Percentiles rank a stretch among this genome's conserved stretches.
Conservation (phyloP, 2,797 vertebrate species). For the Ctenosaura bakeri region DNA sequence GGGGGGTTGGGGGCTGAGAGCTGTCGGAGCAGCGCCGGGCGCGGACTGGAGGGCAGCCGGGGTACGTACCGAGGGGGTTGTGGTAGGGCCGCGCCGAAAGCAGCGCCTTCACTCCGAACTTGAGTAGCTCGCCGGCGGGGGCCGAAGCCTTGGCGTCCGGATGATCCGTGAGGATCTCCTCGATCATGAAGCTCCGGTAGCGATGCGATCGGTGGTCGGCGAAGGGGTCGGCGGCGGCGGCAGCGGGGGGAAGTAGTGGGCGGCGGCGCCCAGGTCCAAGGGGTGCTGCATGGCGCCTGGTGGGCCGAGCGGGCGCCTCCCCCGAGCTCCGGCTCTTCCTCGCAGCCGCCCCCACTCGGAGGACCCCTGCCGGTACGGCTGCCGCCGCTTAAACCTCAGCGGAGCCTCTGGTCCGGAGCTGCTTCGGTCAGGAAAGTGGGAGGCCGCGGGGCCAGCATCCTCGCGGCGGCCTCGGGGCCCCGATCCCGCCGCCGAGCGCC, state of each 20-base stretch:
- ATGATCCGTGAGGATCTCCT: conserved; percentile 96
- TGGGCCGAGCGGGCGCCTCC: not conserved
- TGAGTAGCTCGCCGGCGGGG: conserved; percentile 90
- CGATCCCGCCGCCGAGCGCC: not conserved
- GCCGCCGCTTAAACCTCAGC: not conserved
- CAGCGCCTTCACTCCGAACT: conserved; percentile 95
- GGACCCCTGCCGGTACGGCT: not conserved
- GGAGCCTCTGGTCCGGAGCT: conserved; percentile 33
- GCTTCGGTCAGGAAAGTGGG: not conserved
- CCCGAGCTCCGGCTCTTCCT: conserved; percentile 12
- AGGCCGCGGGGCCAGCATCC: conserved; percentile 21
- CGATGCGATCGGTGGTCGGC: conserved; percentile 93
- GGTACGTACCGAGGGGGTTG: conserved; percentile 91
- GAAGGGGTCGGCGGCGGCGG: conserved; percentile 86
- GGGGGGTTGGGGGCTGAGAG: not conserved
- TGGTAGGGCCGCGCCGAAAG: conserved; percentile 93
- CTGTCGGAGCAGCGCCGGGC: not conserved
- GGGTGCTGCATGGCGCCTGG: conserved; percentile 89
- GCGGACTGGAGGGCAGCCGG: conserved; percentile 1
- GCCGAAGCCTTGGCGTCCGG: conserved; percentile 88
- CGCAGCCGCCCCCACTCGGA: conserved; percentile 15
- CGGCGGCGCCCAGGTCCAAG: conserved; percentile 86
- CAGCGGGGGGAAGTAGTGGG: conserved; percentile 85
- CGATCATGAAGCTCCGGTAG: conserved; percentile 98
- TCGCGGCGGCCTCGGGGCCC: not conserved